Evolutionary conservation across 1,140 invertebrate species (phyloP).

Genomic region (Drosophila serrata): DNA sequence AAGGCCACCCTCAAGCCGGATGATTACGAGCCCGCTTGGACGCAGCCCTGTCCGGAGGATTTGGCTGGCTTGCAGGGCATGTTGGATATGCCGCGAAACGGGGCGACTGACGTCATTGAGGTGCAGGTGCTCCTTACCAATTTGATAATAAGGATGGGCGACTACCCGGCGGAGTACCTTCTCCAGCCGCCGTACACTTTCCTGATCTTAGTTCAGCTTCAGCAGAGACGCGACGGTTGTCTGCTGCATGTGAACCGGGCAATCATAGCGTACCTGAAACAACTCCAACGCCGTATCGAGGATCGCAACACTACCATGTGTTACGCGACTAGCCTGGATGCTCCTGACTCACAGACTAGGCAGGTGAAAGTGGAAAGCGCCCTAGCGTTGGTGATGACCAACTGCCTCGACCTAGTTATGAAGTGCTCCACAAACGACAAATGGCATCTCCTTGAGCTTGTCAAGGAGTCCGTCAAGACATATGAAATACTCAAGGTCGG

Average conservation of each 20-base stretch:
- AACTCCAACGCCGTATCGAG: slow-evolving; percentile 39
- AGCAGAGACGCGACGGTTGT: slow-evolving; percentile 4
- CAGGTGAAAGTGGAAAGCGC: slow-evolving; percentile 44
- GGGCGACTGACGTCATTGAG: slow-evolving; percentile 22
- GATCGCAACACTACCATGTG: slow-evolving; percentile 17
- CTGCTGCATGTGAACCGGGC: slow-evolving; percentile 37
- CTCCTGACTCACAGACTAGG: neutral
- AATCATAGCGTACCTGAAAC: slow-evolving; percentile 23
- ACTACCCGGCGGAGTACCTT: slow-evolving; percentile 78
- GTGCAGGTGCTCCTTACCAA: slow-evolving; percentile 45
- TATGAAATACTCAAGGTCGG: neutral
- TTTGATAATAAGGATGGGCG: slow-evolving; percentile 61
- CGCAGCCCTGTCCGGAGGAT: slow-evolving; percentile 49
- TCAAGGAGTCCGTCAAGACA: slow-evolving; percentile 16
- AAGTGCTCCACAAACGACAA: slow-evolving; percentile 6
- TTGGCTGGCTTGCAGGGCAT: slow-evolving; percentile 54
- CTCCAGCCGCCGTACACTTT: slow-evolving; percentile 72
- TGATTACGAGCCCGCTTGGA: slow-evolving; percentile 69
- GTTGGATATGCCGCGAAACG: slow-evolving; percentile 32
- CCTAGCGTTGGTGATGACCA: slow-evolving; percentile 30
- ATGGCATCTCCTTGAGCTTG: slow-evolving; percentile 57
- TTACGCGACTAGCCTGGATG: slow-evolving; percentile 6
- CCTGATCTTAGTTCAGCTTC: slow-evolving; percentile 59
- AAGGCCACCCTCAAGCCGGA: neutral
- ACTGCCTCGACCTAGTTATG: slow-evolving; percentile 10